Evolutionary conservation across 2,113 vertebrate genomes (phyloP), one percentile per base, ranked within the genome.

Genomic region (Clarias gariepinus): DNA sequence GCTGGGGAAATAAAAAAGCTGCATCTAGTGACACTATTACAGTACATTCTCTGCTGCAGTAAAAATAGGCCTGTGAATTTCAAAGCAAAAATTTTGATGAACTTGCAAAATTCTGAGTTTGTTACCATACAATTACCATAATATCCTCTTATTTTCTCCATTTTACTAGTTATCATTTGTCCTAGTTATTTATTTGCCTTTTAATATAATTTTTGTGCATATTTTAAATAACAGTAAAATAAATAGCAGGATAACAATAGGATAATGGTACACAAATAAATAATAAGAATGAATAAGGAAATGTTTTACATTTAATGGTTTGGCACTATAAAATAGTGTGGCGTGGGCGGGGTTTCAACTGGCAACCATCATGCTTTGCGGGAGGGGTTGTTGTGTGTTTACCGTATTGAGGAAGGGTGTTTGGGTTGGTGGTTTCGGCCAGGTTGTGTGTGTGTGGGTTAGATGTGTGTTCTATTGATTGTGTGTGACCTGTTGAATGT

Each of bases 21-120:
- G 36, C 47, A 47, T 55, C n/a, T 61, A 11, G 53, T 10, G 15
- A 61, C n/a, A 21, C n/a, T 81, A 73, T 84, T 88, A 81, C 47
- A 47, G 47, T 7, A 47, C 71, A 19, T 33, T 73, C 12, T 83
- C 71, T 73, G 25, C 53, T n/a, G 47, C 13, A 30, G 41, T 64
- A n/a, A 60, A 47, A 85, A 76, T 63, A 85, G 23, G 11, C 58
- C 64, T 55, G 23, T 69, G 8, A 18, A n/a, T 83, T 83, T 41
- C 33, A 4, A 25, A 30, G 4, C 55, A 74, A 9, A 41, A 28
- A 60, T 7, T 74, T 47, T 85, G 57, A 85, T 85, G 71, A 85
- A 63, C 33, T 47, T 85, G 83, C 71, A 76, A 18, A 85, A 76
- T 47, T 85, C 13, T 25, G 52, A 61, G 57, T 63, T 74, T 60